Evolutionary conservation across 2,113 vertebrate genomes (phyloP).

Genomic region (Callipepla californica): DNA sequence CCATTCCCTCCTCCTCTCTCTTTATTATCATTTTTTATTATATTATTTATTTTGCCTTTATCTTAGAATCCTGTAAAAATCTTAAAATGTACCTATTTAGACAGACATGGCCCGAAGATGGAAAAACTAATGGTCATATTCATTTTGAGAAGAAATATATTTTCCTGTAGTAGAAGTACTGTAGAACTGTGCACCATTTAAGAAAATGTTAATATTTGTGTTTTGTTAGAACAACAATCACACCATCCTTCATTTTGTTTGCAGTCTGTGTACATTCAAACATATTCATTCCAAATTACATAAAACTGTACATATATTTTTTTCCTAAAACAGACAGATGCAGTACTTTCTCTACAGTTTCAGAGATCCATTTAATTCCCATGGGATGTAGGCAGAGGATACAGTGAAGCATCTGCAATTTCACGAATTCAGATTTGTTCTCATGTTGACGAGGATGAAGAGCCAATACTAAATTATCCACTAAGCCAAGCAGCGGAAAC

Average conservation of each 20-base stretch:
- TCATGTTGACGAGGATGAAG: background rate
- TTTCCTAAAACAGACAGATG: background rate
- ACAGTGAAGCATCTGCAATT: background rate
- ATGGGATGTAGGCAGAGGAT: background rate
- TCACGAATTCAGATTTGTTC: background rate
- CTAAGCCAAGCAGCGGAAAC: background rate
- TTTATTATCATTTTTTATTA: background rate
- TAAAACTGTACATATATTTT: background rate
- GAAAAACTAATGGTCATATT: background rate
- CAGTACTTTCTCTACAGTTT: background rate
- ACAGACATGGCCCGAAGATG: background rate
- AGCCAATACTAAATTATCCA: background rate
- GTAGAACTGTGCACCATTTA: background rate
- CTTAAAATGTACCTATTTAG: accelerated
- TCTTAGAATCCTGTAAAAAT: background rate
- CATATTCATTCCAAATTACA: background rate
- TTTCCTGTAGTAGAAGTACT: background rate
- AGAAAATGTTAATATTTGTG: background rate
- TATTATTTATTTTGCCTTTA: background rate
- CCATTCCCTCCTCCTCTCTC: background rate
- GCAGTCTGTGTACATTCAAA: background rate
- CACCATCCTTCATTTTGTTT: background rate
- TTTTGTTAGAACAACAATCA: background rate
- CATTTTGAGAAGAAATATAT: background rate
- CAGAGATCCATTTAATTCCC: background rate